Evolutionary conservation across 2,113 vertebrate genomes (phyloP).

Genomic region (Bubo scandiacus): DNA sequence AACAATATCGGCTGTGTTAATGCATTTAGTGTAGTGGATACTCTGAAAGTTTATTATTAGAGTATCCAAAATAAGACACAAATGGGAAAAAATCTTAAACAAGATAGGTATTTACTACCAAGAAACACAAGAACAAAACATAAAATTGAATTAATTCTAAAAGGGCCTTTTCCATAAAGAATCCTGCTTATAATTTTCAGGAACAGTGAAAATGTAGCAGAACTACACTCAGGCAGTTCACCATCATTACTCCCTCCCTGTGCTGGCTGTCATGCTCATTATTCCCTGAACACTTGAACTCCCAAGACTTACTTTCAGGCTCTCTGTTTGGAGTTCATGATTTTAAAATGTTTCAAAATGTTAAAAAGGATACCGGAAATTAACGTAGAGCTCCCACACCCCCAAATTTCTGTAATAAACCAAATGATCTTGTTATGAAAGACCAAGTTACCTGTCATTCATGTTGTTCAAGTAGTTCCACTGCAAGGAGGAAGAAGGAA

Average conservation of each 20-base stretch:
- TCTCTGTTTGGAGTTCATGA: background rate
- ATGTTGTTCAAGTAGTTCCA: background rate
- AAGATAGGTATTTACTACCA: background rate
- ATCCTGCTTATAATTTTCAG: background rate
- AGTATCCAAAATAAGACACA: background rate
- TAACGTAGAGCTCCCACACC: background rate
- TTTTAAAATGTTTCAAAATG: background rate
- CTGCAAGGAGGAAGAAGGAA: background rate
- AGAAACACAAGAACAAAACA: background rate
- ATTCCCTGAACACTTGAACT: background rate
- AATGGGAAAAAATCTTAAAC: background rate
- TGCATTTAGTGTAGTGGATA: background rate
- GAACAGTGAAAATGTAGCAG: background rate
- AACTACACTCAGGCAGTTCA: background rate
- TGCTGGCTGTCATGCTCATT: background rate
- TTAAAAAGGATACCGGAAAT: background rate
- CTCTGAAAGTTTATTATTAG: background rate
- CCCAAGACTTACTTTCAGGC: background rate
- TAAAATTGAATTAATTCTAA: background rate
- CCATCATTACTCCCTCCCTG: background rate
- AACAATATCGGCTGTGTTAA: background rate
- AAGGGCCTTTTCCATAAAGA: background rate
- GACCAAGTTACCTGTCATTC: background rate
- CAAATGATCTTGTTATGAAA: background rate
- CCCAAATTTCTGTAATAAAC: background rate